Conservation (phyloP, 1,140 invertebrate genomes). For the Subanguina moxae region DNA sequence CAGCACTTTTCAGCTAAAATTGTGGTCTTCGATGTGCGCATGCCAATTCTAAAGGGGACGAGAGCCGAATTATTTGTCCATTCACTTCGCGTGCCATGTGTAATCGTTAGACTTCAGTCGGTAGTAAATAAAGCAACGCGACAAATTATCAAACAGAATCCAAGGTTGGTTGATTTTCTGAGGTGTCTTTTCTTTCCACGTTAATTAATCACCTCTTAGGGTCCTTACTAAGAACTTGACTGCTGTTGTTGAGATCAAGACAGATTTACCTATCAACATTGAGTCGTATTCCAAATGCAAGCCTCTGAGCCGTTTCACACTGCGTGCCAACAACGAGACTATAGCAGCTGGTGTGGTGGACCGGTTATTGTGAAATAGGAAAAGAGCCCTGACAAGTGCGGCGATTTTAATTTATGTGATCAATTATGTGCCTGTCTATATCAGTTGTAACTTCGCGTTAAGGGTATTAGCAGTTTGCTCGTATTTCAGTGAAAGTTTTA, state of each 20-base stretch:
- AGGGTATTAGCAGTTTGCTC: too few species aligned
- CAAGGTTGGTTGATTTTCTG: constrained; percentile 35
- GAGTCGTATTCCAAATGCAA: constrained; percentile 42
- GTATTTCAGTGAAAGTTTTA: too few species aligned
- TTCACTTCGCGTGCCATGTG: constrained; percentile 71
- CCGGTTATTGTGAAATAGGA: neutral
- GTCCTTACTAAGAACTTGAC: constrained; percentile 33
- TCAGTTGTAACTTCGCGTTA: too few species aligned
- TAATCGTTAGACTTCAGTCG: constrained; percentile 77
- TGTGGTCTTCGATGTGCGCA: constrained; percentile 73
- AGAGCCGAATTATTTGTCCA: constrained; percentile 63
- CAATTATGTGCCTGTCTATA: too few species aligned
- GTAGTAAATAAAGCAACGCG: constrained; percentile 46
- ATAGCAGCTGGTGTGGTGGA: constrained; percentile 50
- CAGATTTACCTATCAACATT: constrained; percentile 34
- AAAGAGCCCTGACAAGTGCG: neutral
- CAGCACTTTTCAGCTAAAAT: constrained; percentile 30
- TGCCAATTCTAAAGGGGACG: constrained; percentile 71
- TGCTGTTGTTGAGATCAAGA: constrained; percentile 45
- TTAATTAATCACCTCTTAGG: constrained; percentile 54
- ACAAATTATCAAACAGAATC: constrained; percentile 50
- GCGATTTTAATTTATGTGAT: too few species aligned
- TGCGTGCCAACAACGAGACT: constrained; percentile 42
- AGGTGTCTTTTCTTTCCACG: neutral
- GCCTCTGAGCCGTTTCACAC: constrained; percentile 36